Percentiles rank a stretch among this genome's conserved stretches.
These are phyloP conservation scores for Plumapathes pennacea DNA, from an alignment of 92 coral and sea anemone species.

Conservation along the genomic window DNA sequence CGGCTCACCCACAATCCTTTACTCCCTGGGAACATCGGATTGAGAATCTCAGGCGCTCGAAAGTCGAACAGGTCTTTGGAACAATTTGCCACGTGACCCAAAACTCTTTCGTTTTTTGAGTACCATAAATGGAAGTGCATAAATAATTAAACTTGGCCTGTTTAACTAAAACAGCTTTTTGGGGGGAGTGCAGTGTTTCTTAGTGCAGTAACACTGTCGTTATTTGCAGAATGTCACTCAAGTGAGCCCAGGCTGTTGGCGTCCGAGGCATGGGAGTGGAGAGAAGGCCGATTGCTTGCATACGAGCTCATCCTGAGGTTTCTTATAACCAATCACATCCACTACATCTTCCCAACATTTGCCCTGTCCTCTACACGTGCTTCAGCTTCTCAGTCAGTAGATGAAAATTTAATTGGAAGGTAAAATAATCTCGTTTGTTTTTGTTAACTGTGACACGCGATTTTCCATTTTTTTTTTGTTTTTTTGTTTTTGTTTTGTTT, in stretches of 20 bases:
- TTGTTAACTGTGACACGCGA: no score
- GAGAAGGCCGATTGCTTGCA: slow-evolving; percentile 95
- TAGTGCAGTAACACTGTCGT: background rate
- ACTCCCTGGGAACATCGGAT: no score
- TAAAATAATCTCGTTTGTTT: no score
- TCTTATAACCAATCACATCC: slow-evolving; percentile 92
- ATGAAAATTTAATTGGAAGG: slow-evolving; percentile 82
- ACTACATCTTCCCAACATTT: slow-evolving; percentile 91
- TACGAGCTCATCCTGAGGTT: slow-evolving; percentile 92
- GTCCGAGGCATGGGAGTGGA: slow-evolving; percentile 98
- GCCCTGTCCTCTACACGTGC: slow-evolving; percentile 71
- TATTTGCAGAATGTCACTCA: slow-evolving; percentile 11
- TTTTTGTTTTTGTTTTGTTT: no score
- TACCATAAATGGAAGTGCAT: no score
- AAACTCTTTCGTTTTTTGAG: background rate
- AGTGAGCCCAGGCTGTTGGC: slow-evolving; percentile 44
- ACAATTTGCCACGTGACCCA: background rate
- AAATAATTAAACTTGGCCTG: no score
- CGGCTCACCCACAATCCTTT: background rate
- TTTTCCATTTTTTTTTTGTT: no score
- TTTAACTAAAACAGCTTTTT: no score
- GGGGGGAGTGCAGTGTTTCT: background rate
- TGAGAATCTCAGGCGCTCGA: no score
- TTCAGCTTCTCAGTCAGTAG: slow-evolving; percentile 77
- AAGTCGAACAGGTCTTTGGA: no score